Evolutionary conservation across 64 coral and sea anemone species (phyloP).

Genomic region (Actinia tenebrosa): DNA sequence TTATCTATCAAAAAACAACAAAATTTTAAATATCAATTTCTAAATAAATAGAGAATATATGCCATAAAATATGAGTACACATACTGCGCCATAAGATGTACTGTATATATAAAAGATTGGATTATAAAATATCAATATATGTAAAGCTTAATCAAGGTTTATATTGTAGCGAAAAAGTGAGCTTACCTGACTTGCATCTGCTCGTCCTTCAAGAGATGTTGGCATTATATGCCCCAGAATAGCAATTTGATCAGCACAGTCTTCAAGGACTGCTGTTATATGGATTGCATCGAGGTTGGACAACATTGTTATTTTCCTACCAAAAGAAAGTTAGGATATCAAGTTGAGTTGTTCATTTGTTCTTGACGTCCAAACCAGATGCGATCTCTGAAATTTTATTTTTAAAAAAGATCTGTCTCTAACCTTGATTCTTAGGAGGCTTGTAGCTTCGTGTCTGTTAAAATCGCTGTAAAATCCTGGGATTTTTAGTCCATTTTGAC

Average conservation of each 20-base stretch:
- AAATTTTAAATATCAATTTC: neutral
- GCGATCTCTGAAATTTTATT: neutral
- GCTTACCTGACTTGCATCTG: conserved; percentile 69
- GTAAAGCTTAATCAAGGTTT: too few species aligned
- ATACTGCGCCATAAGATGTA: too few species aligned
- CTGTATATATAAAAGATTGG: too few species aligned
- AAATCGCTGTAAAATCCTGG: neutral
- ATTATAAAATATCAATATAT: too few species aligned
- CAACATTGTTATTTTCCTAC: conserved; percentile 41
- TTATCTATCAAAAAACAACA: conserved; percentile 56
- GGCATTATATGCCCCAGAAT: conserved; percentile 97
- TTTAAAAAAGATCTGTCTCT: neutral
- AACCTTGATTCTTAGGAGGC: neutral
- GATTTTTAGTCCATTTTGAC: neutral
- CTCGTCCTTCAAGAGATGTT: conserved; percentile 64
- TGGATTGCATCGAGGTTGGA: conserved; percentile 88
- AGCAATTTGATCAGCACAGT: conserved; percentile 88
- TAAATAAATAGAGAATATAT: neutral
- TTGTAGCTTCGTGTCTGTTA: neutral
- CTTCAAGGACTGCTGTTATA: conserved; percentile 82
- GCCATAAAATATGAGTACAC: neutral
- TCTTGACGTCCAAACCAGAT: neutral
- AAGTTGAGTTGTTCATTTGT: neutral
- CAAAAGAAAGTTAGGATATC: neutral
- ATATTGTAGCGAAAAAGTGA: too few species aligned